A percentile compares a stretch with the other conserved stretches of the same genome.
These are phyloP conservation scores for Emberiza fucata DNA, from an alignment of 2,113 vertebrate genomes.

Conservation along the genomic window DNA sequence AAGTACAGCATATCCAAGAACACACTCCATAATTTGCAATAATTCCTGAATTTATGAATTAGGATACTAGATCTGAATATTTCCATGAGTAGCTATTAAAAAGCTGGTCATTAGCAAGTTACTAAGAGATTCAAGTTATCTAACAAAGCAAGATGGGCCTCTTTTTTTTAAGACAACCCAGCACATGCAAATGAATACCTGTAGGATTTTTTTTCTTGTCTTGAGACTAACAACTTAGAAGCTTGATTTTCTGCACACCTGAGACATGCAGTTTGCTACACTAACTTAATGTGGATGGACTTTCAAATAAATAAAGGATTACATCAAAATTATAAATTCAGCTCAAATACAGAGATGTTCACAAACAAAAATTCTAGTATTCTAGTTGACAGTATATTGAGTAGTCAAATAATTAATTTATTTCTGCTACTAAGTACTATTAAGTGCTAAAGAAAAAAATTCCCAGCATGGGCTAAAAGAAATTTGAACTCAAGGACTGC, in stretches of 20 bases:
- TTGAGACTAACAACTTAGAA: background rate
- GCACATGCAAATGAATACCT: background rate
- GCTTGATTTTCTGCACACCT: background rate
- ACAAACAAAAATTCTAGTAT: background rate
- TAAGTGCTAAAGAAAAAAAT: background rate
- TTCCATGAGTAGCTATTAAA: background rate
- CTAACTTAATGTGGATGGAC: background rate
- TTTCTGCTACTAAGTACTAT: background rate
- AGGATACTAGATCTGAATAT: background rate
- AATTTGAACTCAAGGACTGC: background rate
- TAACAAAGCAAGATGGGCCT: background rate
- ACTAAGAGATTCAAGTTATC: background rate
- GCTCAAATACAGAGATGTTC: background rate
- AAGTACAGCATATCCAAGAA: background rate
- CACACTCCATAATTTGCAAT: background rate
- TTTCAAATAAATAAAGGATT: background rate
- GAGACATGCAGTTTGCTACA: background rate
- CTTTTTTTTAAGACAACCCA: background rate
- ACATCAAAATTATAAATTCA: background rate
- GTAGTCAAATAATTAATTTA: background rate
- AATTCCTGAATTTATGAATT: background rate
- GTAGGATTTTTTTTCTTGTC: background rate
- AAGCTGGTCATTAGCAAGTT: background rate
- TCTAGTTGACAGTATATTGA: background rate
- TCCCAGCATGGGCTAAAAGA: background rate